phyloP scores from a whole-genome alignment of 23 tunicate genomes.

The Oikopleura dioica region DNA sequence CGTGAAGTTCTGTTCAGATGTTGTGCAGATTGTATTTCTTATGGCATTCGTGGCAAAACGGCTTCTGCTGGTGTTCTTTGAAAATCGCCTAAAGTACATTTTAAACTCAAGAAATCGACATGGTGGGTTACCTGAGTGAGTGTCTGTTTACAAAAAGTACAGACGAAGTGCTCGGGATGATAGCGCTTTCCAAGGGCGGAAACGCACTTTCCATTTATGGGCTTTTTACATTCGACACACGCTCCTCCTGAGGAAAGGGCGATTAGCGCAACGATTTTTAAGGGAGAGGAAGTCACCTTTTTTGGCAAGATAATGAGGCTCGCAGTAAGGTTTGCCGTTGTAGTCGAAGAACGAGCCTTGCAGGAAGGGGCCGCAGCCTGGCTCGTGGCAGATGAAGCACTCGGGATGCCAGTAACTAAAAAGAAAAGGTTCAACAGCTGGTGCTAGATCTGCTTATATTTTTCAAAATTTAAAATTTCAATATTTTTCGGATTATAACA shows the following conservation, averaged over 20 bases:
- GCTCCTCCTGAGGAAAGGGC: slow-evolving; percentile 39
- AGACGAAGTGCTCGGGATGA: slow-evolving; percentile 87
- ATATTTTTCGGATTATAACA: no score
- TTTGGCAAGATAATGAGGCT: slow-evolving; percentile 26
- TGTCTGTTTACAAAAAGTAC: slow-evolving; percentile 74
- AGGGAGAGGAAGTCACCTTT: not conserved
- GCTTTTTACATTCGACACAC: slow-evolving; percentile 75
- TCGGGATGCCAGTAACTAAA: slow-evolving; percentile 99
- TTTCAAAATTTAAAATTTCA: no score
- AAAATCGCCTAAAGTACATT: slow-evolving; percentile 80
- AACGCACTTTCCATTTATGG: slow-evolving; percentile 73
- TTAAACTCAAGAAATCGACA: slow-evolving; percentile 69
- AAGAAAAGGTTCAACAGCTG: no score
- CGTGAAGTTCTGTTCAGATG: no score
- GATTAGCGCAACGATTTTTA: no score
- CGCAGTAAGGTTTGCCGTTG: slow-evolving; percentile 86
- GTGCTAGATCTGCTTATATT: no score
- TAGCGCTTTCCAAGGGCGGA: slow-evolving; percentile 91
- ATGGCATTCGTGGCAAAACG: slow-evolving; percentile 71
- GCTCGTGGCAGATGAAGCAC: slow-evolving; percentile 74
- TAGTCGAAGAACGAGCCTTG: slow-evolving; percentile 64
- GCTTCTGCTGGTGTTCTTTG: slow-evolving; percentile 78
- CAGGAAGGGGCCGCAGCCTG: slow-evolving; percentile 73
- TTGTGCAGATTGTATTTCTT: no score
- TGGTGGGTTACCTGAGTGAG: slow-evolving; percentile 81